Conservation (phyloP, 2,113 vertebrate genomes). For the Ondatra zibethicus region DNA sequence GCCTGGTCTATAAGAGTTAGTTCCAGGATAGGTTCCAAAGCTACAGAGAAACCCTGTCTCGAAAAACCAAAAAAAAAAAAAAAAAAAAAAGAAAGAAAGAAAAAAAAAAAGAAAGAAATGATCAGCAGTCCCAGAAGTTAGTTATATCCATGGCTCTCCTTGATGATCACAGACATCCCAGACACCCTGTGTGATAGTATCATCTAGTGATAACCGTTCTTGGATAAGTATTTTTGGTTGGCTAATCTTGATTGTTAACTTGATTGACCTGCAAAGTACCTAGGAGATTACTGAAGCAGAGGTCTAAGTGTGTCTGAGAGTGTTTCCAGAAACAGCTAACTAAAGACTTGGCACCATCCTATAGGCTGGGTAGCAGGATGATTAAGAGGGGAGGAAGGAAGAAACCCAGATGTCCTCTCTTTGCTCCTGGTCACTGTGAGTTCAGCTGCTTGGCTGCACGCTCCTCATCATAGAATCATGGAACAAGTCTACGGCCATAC, state of each 20-base stretch:
- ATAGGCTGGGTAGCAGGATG: neutral
- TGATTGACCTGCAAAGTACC: neutral
- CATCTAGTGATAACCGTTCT: neutral
- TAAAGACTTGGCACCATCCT: neutral
- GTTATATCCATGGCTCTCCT: neutral
- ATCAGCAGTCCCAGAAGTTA: neutral
- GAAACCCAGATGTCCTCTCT: neutral
- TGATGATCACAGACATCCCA: neutral
- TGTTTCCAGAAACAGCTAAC: neutral
- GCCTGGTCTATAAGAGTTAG: too few species aligned
- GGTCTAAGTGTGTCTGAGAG: neutral
- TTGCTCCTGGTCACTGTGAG: neutral
- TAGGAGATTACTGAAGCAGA: neutral
- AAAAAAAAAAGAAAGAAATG: too few species aligned
- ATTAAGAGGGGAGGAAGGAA: neutral
- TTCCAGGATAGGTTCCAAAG: too few species aligned
- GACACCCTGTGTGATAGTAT: too few species aligned
- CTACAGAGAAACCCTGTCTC: too few species aligned
- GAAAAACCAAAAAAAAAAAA: too few species aligned
- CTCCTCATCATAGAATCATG: neutral
- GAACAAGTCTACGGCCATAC: too few species aligned
- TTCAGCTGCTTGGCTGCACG: neutral
- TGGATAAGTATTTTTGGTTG: too few species aligned
- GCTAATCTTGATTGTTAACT: neutral
- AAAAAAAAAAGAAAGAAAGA: too few species aligned